Base-by-base conservation (phyloP, 2,797 vertebrate genomes). In the Malurus splendens region DNA sequence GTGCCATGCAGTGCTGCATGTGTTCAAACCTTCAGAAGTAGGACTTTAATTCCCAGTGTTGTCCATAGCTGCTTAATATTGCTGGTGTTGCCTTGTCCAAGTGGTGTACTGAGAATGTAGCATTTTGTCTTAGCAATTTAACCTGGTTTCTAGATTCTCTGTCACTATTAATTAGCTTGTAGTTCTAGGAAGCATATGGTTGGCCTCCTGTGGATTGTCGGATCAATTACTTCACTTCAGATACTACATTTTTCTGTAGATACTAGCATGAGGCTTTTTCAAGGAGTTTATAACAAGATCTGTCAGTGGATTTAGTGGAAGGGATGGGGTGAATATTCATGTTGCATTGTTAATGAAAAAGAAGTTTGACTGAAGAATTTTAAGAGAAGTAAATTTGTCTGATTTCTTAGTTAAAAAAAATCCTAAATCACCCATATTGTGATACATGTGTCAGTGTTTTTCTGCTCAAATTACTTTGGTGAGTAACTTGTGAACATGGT, bases 121-220 rank as follows among this genome's bases (percentile, higher is more conserved):
- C 32, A 14, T 88, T 94, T 95, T 88, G 65, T 89, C 54, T 52
- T 71, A 39, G 45, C 52, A 56, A 9, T 70, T 76, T 84, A 92
- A 62, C 45, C 48, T 64, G 47, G 14, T 30, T 85, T 45, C 38
- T 87, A 39, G 75, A 42, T 82, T 82, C 65, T 70, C 4, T 18
- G 22, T 90, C 72, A 27, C 65, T 80, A 5, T 56, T 84, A 91
- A 92, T 94, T 72, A 86, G 33, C 48, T 79, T 18, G 24, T 66
- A 44, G 38, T 62, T 86, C 30, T 45, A 57, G 73, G 64, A 88
- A 77, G 32, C 56, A 60, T 88, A 73, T 91, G 81, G 45, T 56
- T 66, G 16, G 54, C 87, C 68, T 89, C 82, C 64, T 52, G 72
- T 62, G 65, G 41, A 32, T 87, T 87, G 48, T 76, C 60, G 85